Base-by-base conservation (phyloP, 1,140 invertebrate genomes). In the Aphaenogaster rudis region DNA sequence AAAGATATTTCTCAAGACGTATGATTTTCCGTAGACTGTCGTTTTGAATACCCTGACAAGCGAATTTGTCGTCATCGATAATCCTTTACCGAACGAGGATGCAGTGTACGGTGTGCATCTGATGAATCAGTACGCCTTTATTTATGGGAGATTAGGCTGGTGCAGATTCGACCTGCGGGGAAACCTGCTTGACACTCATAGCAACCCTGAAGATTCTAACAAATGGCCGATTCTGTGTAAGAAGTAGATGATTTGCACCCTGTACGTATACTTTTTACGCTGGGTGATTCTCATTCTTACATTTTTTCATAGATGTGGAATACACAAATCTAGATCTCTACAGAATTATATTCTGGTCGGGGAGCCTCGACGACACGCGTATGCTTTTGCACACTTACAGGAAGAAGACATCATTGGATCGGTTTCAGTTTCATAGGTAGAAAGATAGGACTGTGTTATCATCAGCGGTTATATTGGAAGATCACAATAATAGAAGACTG, bases 11-110 rank as follows among this genome's bases (percentile, higher is more conserved):
- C 28, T 28, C n/a, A 42, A 5, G 11, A 88, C 50, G 59, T 72
- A 81, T 71, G 85, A 82, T 88, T 86, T 86, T 88, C 95, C 96
- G 86, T 94, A 98, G 97, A 98, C 97, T 0, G 97, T 99, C 64
- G 96, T 98, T 0, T 95, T 99, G 4, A 99, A 99, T 93, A 98
- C 98, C 96, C 95, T 99, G n/a, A 98, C 98, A 7, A 98, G 98
- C 93, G 98, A 99, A 95, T 98, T 98, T 92, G 96, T 98, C 9
- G 96, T 98, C 0, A 97, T 99, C 39, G 97, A 98, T 33, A 98
- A 98, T 94, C 98, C 98, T 1, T 95, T 99, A n/a, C 96, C 97
- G 15, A 96, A 97, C 88, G 96, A 96, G 2, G 97, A 97, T 90
- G 94, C 95, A 28, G 96, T 98, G 1, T 96, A 96, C 64, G 98